Base-by-base conservation (phyloP, 2,113 vertebrate species). In the Steatornis caripensis region DNA sequence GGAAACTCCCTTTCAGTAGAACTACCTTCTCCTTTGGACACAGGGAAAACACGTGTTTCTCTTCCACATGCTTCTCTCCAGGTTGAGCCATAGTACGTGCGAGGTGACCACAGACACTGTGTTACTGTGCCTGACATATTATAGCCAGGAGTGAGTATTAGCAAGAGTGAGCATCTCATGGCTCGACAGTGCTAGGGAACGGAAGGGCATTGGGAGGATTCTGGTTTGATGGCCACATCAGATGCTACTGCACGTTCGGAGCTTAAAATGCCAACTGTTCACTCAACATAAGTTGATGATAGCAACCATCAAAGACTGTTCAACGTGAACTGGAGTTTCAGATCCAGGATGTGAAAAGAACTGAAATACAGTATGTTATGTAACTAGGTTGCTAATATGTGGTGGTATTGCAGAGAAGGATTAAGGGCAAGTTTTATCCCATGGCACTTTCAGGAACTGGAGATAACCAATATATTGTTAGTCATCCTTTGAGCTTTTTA, bases 391-490 rank as follows among this genome's bases (percentile, higher is more conserved):
- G 65, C 79, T 95, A 65, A 55, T 86, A 41, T 15, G n/a, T 0
- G 0, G 58, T 70, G 86, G 58, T 90, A 34, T 89, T 84, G 70
- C 58, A 54, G 62, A 57, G 75, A 45, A 91, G 81, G 88, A 84
- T 94, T 92, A 96, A 92, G 79, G 83, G 68, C 66, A 80, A 75
- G 74, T 76, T 95, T 92, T 94, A 87, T 83, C 88, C 91, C 62
- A 95, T 95, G 86, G 75, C 75, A 68, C 53, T 93, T 92, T 83
- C 49, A 84, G 79, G 58, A 90, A 57, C 66, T 74, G 49, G 71
- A 86, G 83, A 65, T 92, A 84, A 5, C 94, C 37, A 86, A 68
- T 86, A 86, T 66, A 66, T 37, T 80, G 41, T 93, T 90, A 89
- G 83, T 88, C 41, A 77, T 84, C 64, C 75, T 74, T 83, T 74